Evolutionary conservation across 1,140 invertebrate species (phyloP), one percentile per base, ranked within the genome.

Genomic region (Dendrolimus punctatus): DNA sequence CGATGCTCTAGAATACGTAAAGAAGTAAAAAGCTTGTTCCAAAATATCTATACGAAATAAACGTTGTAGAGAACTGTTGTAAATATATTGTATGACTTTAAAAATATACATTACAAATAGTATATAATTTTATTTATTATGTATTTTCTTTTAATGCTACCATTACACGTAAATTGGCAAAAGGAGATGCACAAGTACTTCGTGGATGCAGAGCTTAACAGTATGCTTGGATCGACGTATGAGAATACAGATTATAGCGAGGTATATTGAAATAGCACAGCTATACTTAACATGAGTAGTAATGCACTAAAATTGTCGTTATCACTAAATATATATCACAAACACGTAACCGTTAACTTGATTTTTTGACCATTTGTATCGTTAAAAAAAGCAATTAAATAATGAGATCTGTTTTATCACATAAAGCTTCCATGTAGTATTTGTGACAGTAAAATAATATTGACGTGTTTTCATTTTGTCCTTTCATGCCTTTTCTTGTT

Each of bases 181-280:
- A 90, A 92, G 91, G 89, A 89, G 88, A 92, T 92, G 91, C 90
- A 90, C 87, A 90, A 90, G 76, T 91, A 92, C 89, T 92, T 90
- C 88, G 89, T 92, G 89, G 91, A 92, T 72, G 91, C 91, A 64
- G 91, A 92, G 88, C 89, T 92, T 83, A 91, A 90, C 75, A 90
- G 91, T 75, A 92, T 91, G 91, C 90, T 91, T 80, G 88, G 88
- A 76, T 81, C 88, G 54, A 87, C 87, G 79, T 89, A 90, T 87
- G 90, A 91, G 76, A 88, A 88, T 86, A 79, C 86, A 80, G 89
- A 89, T 67, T 90, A 90, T 76, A 79, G 78, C 64, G 90, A 92
- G 90, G 90, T 91, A 60, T 46, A 49, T 40, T 50, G 54, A 56
- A 60, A 54, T 49, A 63, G 60, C 52, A 23, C 23, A 23, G 23